Evolutionary conservation across 2,888 invertebrate genomes (phyloP), one percentile per base, ranked within the genome.

Genomic region (Melipona bicolor): DNA sequence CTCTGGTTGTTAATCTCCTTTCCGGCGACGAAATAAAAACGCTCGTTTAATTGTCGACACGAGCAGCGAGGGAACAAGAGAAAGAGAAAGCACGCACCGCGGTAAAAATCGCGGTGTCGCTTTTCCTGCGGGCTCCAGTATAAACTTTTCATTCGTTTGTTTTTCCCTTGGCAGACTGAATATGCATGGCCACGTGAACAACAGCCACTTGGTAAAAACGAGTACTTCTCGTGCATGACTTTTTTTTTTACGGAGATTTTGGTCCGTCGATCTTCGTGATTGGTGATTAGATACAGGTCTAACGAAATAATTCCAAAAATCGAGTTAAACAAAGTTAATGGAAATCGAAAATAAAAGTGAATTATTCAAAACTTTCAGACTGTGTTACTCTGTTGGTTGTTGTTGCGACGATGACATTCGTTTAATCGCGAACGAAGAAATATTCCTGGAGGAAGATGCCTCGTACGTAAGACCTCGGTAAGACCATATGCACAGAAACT

Each of bases 31-130:
- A 62, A 83, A 81, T 65, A 85, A 85, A 87, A 87, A 80, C 78
- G 77, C 67, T 85, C 85, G 83, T 81, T 88, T 81, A 71, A 78
- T 68, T 62, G n/a, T n/a, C 61, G 50, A 13, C 67, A 27, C 17
- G 73, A 24, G 52, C 11, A 50, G 21, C 32, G 67, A 68, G 62
- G n/a, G 54, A 62, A 43, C 19, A n/a, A 59, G 52, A 13, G 65
- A 64, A 61, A 54, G 54, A 69, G 54, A 27, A 21, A 54, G 56
- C 5, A 17, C 1, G 24, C 13, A 49, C 54, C 64, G 19, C 50
- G 68, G 49, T 61, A 72, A 83, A 85, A 84, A 88, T 88, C 73
- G 69, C 52, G 15, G 13, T 19, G 52, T 19, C 17, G 50, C 49
- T 67, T 71, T 32, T 21, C 24, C 54, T 27, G 32, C 68, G 56